Conservation (phyloP, 2,888 invertebrate genomes). For the Mellilla xanthometata region DNA sequence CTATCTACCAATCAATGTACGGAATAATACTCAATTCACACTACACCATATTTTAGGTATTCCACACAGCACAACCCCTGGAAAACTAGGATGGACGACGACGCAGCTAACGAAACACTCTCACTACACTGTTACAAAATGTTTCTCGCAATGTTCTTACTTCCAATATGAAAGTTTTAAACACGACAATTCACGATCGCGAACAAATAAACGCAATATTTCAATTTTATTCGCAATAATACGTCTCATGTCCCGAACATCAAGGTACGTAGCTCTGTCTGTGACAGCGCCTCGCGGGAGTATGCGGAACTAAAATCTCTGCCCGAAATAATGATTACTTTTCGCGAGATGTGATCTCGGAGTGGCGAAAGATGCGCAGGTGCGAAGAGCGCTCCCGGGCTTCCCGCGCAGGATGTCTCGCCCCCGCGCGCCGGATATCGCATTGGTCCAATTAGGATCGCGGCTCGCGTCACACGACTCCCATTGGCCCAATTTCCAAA, state of each 20-base stretch:
- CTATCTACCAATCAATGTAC: background rate
- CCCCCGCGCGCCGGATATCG: slow-evolving; percentile 61
- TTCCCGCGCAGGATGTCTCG: slow-evolving; percentile 72
- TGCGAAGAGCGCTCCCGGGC: slow-evolving; percentile 71
- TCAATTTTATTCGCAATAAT: slow-evolving; percentile 55
- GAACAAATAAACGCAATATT: slow-evolving; percentile 49
- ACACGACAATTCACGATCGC: slow-evolving; percentile 28
- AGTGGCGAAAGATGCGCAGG: slow-evolving; percentile 72
- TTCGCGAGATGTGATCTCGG: slow-evolving; percentile 80
- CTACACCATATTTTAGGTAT: slow-evolving; percentile 8
- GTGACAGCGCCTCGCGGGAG: slow-evolving; percentile 69
- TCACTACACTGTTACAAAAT: too few relatives aligned
- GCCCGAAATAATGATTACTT: slow-evolving; percentile 84
- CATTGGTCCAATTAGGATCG: slow-evolving; percentile 66
- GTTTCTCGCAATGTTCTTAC: too few relatives aligned
- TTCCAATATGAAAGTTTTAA: too few relatives aligned
- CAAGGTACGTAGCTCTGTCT: slow-evolving; percentile 63
- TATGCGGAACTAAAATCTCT: slow-evolving; percentile 71
- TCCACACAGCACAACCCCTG: slow-evolving; percentile 49
- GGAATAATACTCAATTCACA: slow-evolving; percentile 17
- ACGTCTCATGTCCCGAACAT: slow-evolving; percentile 66
- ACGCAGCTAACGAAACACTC: too few relatives aligned
- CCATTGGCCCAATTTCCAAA: slow-evolving; percentile 51
- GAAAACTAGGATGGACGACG: slow-evolving; percentile 51
- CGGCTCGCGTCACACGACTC: slow-evolving; percentile 46